Evolutionary conservation across 2,113 vertebrate species (phyloP).

Genomic region (Toxostoma redivivum): DNA sequence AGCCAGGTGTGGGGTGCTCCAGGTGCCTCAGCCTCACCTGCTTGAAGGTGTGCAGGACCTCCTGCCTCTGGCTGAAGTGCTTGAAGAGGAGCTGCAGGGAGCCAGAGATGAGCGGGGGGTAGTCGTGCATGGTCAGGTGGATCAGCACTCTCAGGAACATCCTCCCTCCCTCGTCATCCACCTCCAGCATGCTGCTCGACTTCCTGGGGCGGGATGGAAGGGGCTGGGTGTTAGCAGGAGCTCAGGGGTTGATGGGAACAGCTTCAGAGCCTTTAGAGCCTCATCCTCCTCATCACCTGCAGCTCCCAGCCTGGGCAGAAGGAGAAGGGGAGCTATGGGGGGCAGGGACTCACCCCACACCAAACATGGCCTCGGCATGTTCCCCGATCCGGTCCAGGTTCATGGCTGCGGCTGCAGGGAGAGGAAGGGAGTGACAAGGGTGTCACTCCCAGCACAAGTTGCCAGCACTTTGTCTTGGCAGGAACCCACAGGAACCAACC

Average conservation of each 20-base stretch:
- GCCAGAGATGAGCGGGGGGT: slow-evolving; percentile 89
- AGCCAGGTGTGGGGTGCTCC: accelerated
- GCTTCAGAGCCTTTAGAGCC: background rate
- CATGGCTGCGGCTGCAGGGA: slow-evolving; percentile 79
- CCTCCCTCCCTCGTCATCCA: slow-evolving; percentile 94
- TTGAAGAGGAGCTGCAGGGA: slow-evolving; percentile 97
- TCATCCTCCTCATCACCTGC: background rate
- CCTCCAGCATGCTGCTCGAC: slow-evolving; percentile 91
- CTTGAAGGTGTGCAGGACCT: slow-evolving; percentile 94
- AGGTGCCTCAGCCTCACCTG: slow-evolving; percentile 74
- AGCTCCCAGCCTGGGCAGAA: background rate
- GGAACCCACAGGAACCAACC: background rate
- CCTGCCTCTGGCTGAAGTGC: slow-evolving; percentile 98
- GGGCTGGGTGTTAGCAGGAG: background rate
- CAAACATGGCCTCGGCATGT: slow-evolving; percentile 96
- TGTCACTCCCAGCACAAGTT: no score
- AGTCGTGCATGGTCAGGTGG: slow-evolving; percentile 96
- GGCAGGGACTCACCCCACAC: slow-evolving; percentile 84
- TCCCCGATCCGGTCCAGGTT: slow-evolving; percentile 94
- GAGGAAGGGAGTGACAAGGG: background rate
- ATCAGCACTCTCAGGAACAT: slow-evolving; percentile 92
- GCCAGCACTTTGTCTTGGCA: accelerated
- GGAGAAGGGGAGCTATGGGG: background rate
- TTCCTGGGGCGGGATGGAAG: slow-evolving; percentile 72
- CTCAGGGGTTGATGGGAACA: background rate